A percentile compares a stretch with the other conserved stretches of the same genome.
phyloP scores from a whole-genome alignment of 1,140 invertebrate genomes.

The Lepidurus apus region DNA sequence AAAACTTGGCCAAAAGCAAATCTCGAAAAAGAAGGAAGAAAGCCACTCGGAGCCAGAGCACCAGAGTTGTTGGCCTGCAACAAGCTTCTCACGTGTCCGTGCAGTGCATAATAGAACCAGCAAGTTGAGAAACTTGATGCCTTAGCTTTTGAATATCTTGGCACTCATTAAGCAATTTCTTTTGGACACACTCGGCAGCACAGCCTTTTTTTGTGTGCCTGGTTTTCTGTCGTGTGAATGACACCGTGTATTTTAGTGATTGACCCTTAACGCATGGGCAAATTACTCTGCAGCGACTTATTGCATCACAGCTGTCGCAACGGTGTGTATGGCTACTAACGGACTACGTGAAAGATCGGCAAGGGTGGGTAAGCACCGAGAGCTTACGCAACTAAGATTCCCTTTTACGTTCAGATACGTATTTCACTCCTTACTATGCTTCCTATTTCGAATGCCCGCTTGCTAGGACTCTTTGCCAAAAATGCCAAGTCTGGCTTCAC shows the following conservation, averaged over 20 bases:
- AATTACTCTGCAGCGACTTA: neutral
- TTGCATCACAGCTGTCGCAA: slow-evolving; percentile 4
- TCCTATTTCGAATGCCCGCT: neutral
- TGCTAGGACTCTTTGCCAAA: slow-evolving; percentile 6
- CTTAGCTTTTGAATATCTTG: slow-evolving; percentile 13
- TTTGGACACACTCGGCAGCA: slow-evolving; percentile 4
- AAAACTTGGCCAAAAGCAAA: neutral
- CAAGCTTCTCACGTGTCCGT: slow-evolving; percentile 17
- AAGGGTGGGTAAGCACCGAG: neutral
- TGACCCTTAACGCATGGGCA: slow-evolving; percentile 4
- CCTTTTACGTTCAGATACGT: neutral
- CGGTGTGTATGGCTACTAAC: neutral
- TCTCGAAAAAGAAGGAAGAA: neutral
- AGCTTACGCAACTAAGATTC: neutral
- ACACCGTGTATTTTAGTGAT: neutral
- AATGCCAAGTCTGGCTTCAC: slow-evolving; percentile 9
- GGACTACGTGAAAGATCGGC: neutral
- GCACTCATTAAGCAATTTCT: slow-evolving; percentile 5
- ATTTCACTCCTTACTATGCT: neutral
- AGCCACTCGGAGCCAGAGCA: neutral
- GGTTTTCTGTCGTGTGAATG: neutral
- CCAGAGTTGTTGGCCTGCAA: slow-evolving; percentile 14
- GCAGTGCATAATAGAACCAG: slow-evolving; percentile 10
- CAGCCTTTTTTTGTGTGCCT: neutral
- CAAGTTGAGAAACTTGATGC: slow-evolving; percentile 19